Evolutionary conservation across 2,797 vertebrate genomes (phyloP).

Genomic region (Silurus lanzhouensis): DNA sequence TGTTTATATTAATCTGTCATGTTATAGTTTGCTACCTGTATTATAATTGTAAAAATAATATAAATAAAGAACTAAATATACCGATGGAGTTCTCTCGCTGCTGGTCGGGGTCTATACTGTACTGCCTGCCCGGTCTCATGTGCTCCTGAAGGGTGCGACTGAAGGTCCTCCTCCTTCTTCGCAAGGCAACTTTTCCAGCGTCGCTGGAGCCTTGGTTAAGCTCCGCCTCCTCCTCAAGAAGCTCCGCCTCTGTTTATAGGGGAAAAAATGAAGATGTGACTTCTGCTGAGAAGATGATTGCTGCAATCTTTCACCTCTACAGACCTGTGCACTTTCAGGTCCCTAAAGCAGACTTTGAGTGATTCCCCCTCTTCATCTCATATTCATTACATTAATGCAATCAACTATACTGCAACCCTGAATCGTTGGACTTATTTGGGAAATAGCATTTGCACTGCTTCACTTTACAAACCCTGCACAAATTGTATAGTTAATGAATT

Average conservation of each 20-base stretch:
- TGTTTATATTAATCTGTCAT: neutral
- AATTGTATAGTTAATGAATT: too few relatives aligned
- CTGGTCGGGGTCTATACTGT: conserved; percentile 68
- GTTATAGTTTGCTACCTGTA: neutral
- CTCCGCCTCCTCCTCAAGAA: conserved; percentile 86
- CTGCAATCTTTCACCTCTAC: too few relatives aligned
- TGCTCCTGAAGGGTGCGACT: conserved; percentile 79
- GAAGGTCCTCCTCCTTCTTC: conserved; percentile 83
- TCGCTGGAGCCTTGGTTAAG: conserved; percentile 81
- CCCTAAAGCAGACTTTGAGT: too few relatives aligned
- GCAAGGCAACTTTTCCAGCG: conserved; percentile 77
- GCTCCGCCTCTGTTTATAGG: conserved; percentile 78
- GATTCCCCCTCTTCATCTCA: too few relatives aligned
- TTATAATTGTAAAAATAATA: neutral
- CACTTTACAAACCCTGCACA: too few relatives aligned
- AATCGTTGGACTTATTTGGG: too few relatives aligned
- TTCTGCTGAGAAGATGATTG: too few relatives aligned
- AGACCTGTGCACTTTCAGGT: too few relatives aligned
- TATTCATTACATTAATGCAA: too few relatives aligned
- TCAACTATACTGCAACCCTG: too few relatives aligned
- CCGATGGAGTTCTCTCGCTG: conserved; percentile 64
- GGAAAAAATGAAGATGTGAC: neutral
- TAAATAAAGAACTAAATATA: conserved; percentile 41
- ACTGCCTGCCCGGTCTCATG: conserved; percentile 76
- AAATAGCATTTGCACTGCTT: too few relatives aligned